Conservation (phyloP, 2,888 invertebrate genomes). For the Aphrophora alni region DNA sequence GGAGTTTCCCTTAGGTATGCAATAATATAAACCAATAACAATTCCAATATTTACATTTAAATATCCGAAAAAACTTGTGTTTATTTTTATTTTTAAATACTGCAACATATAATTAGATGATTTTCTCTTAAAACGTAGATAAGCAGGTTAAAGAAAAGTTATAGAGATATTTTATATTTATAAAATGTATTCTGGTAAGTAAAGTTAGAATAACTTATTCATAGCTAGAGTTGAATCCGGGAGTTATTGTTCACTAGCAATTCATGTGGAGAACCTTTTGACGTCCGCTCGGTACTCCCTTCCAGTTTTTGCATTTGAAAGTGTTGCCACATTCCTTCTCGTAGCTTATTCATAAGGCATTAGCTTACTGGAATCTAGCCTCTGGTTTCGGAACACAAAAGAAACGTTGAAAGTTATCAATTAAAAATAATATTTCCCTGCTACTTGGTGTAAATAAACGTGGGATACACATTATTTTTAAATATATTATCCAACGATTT, state of each 20-base stretch:
- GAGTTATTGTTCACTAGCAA: background rate
- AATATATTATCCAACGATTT: no score
- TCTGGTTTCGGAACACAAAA: background rate
- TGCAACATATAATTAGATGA: no score
- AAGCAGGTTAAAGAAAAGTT: no score
- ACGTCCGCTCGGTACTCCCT: background rate
- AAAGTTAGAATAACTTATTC: background rate
- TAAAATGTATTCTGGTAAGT: background rate
- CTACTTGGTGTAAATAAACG: background rate
- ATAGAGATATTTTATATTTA: background rate
- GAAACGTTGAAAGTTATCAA: background rate
- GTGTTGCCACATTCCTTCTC: background rate
- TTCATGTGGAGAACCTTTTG: background rate
- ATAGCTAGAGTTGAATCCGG: background rate
- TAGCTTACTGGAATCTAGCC: background rate
- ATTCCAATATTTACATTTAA: no score
- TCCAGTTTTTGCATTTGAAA: background rate
- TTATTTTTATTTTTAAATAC: no score
- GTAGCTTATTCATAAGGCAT: slow-evolving; percentile 6
- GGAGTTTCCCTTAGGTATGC: no score
- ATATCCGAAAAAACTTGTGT: no score
- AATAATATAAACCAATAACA: no score
- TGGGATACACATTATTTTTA: background rate
- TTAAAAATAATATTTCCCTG: background rate
- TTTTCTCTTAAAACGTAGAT: no score